Evolutionary conservation across 2,888 invertebrate genomes (phyloP).

Genomic region (Aphrophora alni): DNA sequence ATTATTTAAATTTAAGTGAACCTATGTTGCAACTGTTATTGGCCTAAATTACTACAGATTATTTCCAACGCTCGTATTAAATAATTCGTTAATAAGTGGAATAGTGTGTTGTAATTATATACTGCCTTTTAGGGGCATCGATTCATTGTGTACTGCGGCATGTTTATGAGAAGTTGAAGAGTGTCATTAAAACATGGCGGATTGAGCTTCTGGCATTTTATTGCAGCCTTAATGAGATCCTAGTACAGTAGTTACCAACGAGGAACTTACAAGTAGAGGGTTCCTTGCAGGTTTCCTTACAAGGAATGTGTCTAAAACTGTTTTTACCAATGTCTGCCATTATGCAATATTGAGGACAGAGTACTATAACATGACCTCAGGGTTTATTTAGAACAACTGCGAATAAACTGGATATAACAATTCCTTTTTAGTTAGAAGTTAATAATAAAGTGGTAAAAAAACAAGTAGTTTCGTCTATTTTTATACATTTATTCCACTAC

Average conservation of each 20-base stretch:
- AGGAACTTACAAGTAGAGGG: background rate
- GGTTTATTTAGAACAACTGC: too few relatives aligned
- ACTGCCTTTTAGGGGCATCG: background rate
- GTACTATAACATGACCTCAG: too few relatives aligned
- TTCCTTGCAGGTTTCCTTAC: background rate
- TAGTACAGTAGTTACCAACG: too few relatives aligned
- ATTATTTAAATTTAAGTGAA: too few relatives aligned
- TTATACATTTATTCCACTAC: too few relatives aligned
- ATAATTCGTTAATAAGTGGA: background rate
- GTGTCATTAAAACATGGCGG: background rate
- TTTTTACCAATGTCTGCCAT: background rate
- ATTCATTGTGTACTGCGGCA: background rate
- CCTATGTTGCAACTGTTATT: too few relatives aligned
- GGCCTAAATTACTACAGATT: too few relatives aligned
- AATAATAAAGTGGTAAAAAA: too few relatives aligned
- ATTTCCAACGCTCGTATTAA: background rate
- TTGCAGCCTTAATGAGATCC: background rate
- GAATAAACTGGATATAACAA: too few relatives aligned
- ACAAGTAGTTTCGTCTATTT: too few relatives aligned
- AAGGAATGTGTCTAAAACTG: background rate
- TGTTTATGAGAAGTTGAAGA: background rate
- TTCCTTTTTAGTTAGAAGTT: too few relatives aligned
- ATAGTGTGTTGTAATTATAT: background rate
- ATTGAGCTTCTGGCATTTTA: background rate
- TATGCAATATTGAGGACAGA: too few relatives aligned